Conservation (phyloP, 1,140 invertebrate species). For the Formica selysi region DNA sequence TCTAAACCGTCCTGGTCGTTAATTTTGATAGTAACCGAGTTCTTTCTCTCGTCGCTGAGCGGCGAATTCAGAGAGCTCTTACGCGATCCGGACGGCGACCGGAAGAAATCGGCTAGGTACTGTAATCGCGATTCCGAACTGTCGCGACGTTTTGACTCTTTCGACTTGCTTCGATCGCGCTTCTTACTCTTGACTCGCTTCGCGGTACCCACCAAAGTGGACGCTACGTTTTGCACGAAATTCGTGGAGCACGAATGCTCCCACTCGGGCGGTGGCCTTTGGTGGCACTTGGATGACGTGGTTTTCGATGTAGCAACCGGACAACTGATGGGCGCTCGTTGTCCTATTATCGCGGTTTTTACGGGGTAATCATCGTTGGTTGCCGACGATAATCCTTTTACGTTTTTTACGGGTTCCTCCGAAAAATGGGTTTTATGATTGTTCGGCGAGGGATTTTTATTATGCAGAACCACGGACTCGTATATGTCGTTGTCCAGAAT, state of each 20-base stretch:
- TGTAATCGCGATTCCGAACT: constrained; percentile 83
- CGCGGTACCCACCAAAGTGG: constrained; percentile 78
- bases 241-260: constrained; percentile 73
- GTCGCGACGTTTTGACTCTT: constrained; percentile 83
- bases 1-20: constrained; percentile 81
- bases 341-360: constrained; percentile 28
- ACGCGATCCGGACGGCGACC: constrained; percentile 84
- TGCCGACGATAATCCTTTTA: constrained; percentile 28
- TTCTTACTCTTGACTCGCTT: constrained; percentile 83
- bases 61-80: constrained; percentile 81
- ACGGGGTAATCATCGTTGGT: constrained; percentile 44
- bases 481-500: constrained; percentile 74
- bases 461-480: constrained; percentile 69
- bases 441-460: constrained; percentile 64
- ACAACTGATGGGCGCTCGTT: constrained; percentile 8
- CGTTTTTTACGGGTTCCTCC: constrained; percentile 45
- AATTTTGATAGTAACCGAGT: constrained; percentile 78
- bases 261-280: constrained; percentile 52
- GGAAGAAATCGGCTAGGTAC: constrained; percentile 84
- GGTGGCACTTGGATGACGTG: constrained; percentile 59
- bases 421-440: constrained; percentile 69
- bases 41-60: constrained; percentile 78
- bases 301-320: constrained; percentile 52
- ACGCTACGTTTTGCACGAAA: constrained; percentile 80
- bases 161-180: constrained; percentile 84